Base-by-base conservation (phyloP, 1,140 invertebrate genomes). In the Oncopeltus fasciatus region DNA sequence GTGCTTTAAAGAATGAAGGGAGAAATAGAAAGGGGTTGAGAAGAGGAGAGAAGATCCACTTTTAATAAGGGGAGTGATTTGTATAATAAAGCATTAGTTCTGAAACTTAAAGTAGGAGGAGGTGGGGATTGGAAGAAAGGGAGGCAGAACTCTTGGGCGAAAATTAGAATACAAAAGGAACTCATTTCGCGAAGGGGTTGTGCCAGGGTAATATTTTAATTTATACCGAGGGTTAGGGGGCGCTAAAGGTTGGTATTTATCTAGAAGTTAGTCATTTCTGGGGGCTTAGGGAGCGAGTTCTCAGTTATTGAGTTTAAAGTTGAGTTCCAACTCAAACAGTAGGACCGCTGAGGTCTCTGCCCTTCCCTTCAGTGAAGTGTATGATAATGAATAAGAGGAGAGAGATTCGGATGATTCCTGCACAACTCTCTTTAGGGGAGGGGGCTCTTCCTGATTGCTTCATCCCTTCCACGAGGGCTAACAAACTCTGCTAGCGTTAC, bases 151-250 rank as follows among this genome's bases (percentile, higher is more conserved):
- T 53, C 2, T 12, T 16, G 49, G 49, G 49, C 49, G 49, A 53
- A 53, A 53, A 53, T 53, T 53, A 53, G 49, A 53, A 53, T 53
- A 53, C 49, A 53, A 53, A n/a, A 53, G 49, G 49, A 24, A 53
- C 49, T 53, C 49, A 53, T 53, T 53, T 24, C 49, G 20, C 49
- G 49, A 24, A 53, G 49, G n/a, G 49, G 49, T 20, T 4, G 49
- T n/a, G n/a, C n/a, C 20, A 14, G 24, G 49, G 24, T 53, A 53
- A 53, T 53, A 53, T 53, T 53, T 53, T 53, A 53, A 53, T 53
- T 53, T 53, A 53, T 53, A 53, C 49, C 20, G 49, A 53, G 24
- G 24, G 24, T 14, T 24, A 2, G 20, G 49, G 49, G 49, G 49
- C 9, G 18, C 5, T 5, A 14, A 5, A 20, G 47, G 20, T 8